Percentiles rank a stretch among this genome's conserved stretches.
These are phyloP conservation scores for Otolemur crassicaudatus DNA, from an alignment of 2,797 vertebrate genomes.

Conservation along the genomic window DNA sequence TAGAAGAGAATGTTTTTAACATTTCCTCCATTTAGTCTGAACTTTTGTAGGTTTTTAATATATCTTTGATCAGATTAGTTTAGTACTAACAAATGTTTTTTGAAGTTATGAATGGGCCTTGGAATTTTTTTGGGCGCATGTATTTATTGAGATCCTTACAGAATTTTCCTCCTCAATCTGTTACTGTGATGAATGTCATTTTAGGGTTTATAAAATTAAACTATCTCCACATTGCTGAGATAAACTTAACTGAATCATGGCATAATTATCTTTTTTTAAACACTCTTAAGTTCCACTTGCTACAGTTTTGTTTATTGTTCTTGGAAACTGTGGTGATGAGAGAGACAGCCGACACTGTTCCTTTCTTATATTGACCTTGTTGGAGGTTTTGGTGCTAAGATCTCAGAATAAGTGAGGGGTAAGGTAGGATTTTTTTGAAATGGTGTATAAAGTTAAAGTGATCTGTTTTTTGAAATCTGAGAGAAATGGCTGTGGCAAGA, in stretches of 20 bases:
- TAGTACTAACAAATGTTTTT: not conserved
- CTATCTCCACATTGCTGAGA: not conserved
- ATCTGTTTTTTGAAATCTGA: constrained; percentile 4
- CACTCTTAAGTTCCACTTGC: not conserved
- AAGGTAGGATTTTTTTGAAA: not conserved
- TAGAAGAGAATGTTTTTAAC: constrained; percentile 11
- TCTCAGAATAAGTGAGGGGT: not conserved
- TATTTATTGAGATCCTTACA: constrained; percentile 17
- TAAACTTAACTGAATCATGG: not conserved
- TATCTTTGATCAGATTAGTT: not conserved
- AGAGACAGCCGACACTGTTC: not conserved
- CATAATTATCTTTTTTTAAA: not conserved
- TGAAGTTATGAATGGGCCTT: not conserved
- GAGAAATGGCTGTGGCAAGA: not conserved
- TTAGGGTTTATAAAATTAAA: constrained; percentile 37
- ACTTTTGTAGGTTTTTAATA: constrained; percentile 28
- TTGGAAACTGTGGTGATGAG: not conserved
- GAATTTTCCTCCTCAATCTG: not conserved
- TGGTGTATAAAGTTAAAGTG: not conserved
- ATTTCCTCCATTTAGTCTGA: not conserved
- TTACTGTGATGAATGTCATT: constrained; percentile 10
- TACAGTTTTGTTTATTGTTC: not conserved
- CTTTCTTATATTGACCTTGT: not conserved
- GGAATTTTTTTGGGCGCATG: not conserved
- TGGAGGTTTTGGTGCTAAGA: not conserved